A percentile compares a stretch with the other conserved stretches of the same genome.
Conservation (phyloP, 2,113 vertebrate species). For the Leptobrachium leishanense region DNA sequence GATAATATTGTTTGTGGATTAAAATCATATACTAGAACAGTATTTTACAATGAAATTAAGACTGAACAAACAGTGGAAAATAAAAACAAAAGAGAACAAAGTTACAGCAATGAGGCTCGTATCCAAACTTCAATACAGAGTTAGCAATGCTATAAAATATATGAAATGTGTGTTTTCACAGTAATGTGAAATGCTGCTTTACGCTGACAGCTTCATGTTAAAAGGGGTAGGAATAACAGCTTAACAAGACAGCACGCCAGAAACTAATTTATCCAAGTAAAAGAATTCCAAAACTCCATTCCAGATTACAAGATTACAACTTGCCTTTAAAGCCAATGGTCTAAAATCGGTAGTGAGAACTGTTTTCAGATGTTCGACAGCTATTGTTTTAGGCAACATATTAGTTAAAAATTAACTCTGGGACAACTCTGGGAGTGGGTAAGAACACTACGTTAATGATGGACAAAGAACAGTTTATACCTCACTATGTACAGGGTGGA, state of each 20-base stretch:
- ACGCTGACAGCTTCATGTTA: slow-evolving; percentile 19
- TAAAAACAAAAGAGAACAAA: not conserved
- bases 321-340: slow-evolving; percentile 8
- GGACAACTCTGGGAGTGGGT: not conserved
- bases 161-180: slow-evolving; percentile 24
- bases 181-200: slow-evolving; percentile 31
- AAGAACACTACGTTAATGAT: not conserved
- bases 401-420: not conserved
- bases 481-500: not conserved
- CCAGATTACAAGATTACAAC: slow-evolving; percentile 21
- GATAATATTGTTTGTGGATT: not conserved
- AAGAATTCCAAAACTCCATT: slow-evolving; percentile 14
- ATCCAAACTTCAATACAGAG: slow-evolving; percentile 3
- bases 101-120: not conserved
- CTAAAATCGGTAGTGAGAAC: slow-evolving; percentile 7
- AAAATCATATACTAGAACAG: not conserved
- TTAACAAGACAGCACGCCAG: slow-evolving; percentile 10
- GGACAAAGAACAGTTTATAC: not conserved
- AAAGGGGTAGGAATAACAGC: slow-evolving; percentile 10
- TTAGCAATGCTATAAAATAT: slow-evolving; percentile 10
- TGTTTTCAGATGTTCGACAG: not conserved
- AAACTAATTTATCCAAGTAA: slow-evolving; percentile 5
- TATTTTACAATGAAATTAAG: not conserved
- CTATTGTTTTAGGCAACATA: not conserved
- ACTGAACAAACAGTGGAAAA: not conserved